These are phyloP conservation scores for Eupithecia centaureata DNA, from an alignment of 2,888 invertebrate species.

Conservation along the genomic window DNA sequence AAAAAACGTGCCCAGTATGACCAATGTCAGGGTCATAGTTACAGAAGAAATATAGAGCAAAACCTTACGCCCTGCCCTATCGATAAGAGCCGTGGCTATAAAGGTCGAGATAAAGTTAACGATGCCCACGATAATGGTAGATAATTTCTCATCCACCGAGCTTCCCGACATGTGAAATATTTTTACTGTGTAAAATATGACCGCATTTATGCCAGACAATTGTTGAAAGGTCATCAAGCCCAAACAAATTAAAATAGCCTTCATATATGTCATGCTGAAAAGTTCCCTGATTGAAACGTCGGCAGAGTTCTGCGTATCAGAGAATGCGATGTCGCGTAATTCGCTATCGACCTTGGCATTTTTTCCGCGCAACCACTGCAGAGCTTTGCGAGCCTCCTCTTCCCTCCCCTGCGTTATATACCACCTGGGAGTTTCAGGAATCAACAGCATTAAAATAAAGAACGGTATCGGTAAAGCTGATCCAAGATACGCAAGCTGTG, in stretches of 20 bases:
- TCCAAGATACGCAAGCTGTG: conserved; percentile 91
- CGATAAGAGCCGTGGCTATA: conserved; percentile 93
- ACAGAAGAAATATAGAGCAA: conserved; percentile 92
- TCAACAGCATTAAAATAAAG: conserved; percentile 90
- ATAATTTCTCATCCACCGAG: conserved; percentile 89
- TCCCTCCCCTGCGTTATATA: conserved; percentile 90
- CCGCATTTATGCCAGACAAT: conserved; percentile 96
- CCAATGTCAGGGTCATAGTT: conserved; percentile 90
- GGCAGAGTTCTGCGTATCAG: conserved; percentile 87
- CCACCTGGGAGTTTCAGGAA: conserved; percentile 98
- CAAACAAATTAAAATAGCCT: conserved; percentile 91
- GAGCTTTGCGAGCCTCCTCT: conserved; percentile 89
- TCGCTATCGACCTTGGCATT: conserved; percentile 91
- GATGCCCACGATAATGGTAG: conserved; percentile 93
- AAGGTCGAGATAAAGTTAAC: conserved; percentile 97
- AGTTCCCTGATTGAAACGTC: conserved; percentile 87
- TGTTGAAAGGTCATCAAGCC: conserved; percentile 98
- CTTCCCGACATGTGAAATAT: conserved; percentile 95
- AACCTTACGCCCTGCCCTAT: conserved; percentile 94
- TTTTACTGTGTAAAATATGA: conserved; percentile 96
- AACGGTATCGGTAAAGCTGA: conserved; percentile 90
- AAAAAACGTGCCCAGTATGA: conserved; percentile 90
- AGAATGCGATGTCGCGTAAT: conserved; percentile 88
- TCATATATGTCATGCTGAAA: conserved; percentile 87
- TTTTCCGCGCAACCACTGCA: conserved; percentile 93